Base-by-base conservation (phyloP, 2,113 vertebrate species). In the Lampris incognitus region DNA sequence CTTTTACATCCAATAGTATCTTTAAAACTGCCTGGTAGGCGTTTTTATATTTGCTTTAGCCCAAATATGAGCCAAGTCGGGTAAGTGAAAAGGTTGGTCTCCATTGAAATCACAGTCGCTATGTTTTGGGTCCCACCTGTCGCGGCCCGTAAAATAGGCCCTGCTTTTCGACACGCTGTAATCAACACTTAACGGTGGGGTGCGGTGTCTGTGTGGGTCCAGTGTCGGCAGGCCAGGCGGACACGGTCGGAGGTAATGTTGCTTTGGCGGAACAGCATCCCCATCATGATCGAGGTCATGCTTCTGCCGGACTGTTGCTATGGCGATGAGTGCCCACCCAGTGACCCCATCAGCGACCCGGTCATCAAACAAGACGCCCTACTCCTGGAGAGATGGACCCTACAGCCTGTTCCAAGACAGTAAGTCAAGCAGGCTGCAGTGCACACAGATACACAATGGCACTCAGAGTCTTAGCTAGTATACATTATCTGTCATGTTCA, bases 251-350 rank as follows among this genome's bases (percentile, higher is more conserved):
- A 98, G 92, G 96, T 99, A 82, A 91, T 96, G 71, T 89, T 98
- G 51, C 92, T 99, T 76, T 99, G 98, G 98, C 96, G 94, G 87
- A 98, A 97, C 87, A 97, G 92, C 93, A 96, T 97, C 92, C 98
- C 98, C 70, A 95, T 99, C 91, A 99, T 99, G 98, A 96, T 99
- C 74, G 97, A 99, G 93, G 97, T 99, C 92, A 98, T 99, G 96
- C 93, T 99, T 7, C 94, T 99, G 55, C 98, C 98, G 44, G 98
- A 99, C 94, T 99, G 98, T 95, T 99, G 98, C 94, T 99, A 98
- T 89, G 97, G 96, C 0, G 98, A 98, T 38, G 98, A 98, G 81
- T 96, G 96, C 50, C 96, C 96, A 65, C 94, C 94, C 42, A 95
- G 95, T 0, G 97, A 98, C 74, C 96, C 95, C 55, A 95, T 98